phyloP scores from a whole-genome alignment of 1,140 invertebrate species.

The Hylaeus volcanicus region DNA sequence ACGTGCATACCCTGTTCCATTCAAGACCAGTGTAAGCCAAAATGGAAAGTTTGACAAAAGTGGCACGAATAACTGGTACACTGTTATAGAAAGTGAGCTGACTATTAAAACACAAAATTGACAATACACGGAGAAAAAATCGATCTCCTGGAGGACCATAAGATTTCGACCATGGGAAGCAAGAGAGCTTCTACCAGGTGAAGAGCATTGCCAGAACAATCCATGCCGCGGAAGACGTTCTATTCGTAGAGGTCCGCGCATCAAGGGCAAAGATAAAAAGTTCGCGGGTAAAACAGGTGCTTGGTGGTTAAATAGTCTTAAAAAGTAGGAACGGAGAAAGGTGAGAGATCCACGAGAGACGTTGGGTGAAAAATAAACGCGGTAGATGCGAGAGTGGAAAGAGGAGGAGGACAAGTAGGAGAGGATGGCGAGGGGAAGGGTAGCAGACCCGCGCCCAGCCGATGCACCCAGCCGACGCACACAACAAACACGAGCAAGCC shows the following conservation, averaged over 20 bases:
- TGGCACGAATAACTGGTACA: conserved; percentile 65
- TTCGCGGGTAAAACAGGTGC: conserved; percentile 59
- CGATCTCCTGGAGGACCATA: conserved; percentile 35
- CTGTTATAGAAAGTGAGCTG: conserved; percentile 61
- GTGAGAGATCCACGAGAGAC: conserved; percentile 44
- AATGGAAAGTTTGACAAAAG: conserved; percentile 66
- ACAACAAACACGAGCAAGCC: conserved; percentile 69
- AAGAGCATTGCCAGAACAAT: conserved; percentile 47
- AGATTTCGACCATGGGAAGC: conserved; percentile 17
- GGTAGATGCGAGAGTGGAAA: conserved; percentile 49
- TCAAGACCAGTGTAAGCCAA: conserved; percentile 49
- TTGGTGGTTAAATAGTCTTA: conserved; percentile 45
- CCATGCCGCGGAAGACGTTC: conserved; percentile 45
- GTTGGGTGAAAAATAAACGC: conserved; percentile 53
- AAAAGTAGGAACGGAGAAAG: conserved; percentile 55
- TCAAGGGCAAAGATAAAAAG: conserved; percentile 65
- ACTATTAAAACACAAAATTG: conserved; percentile 58
- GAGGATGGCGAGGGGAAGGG: conserved; percentile 57
- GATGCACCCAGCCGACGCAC: conserved; percentile 69
- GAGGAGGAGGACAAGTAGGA: conserved; percentile 51
- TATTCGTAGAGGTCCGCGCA: conserved; percentile 44
- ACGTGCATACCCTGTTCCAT: conserved; percentile 5
- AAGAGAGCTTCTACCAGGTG: conserved; percentile 23
- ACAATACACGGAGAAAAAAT: conserved; percentile 28
- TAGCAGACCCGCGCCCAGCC: conserved; percentile 71